phyloP scores from a whole-genome alignment of 2,888 invertebrate species.

The Drosophila mayaguana region DNA sequence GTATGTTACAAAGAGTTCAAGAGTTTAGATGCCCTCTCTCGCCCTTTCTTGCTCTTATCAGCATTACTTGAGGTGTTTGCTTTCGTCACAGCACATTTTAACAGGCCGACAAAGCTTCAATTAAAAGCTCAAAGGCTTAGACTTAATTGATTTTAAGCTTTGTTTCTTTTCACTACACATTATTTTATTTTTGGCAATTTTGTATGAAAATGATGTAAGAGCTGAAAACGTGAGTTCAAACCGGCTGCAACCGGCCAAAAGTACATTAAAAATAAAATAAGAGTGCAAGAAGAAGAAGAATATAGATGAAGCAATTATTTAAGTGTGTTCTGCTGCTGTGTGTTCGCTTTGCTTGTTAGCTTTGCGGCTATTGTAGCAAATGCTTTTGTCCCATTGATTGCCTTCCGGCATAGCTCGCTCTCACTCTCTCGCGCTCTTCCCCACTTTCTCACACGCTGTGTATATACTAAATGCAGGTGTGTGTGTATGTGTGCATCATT shows the following conservation, averaged over 20 bases:
- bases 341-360: slow-evolving; percentile 21
- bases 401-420: slow-evolving; percentile 54
- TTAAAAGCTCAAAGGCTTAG: slow-evolving; percentile 48
- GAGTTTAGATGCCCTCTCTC: slow-evolving; percentile 45
- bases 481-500: slow-evolving; percentile 24
- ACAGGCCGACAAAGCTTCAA: slow-evolving; percentile 30
- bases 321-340: slow-evolving; percentile 34
- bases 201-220: slow-evolving; percentile 66
- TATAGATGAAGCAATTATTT: slow-evolving; percentile 62
- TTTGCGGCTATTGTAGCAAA: slow-evolving; percentile 26
- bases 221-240: slow-evolving; percentile 54
- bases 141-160: slow-evolving; percentile 32
- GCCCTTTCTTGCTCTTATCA: slow-evolving; percentile 45
- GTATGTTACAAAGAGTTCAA: slow-evolving; percentile 59
- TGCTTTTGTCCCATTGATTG: slow-evolving; percentile 46
- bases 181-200: slow-evolving; percentile 34
- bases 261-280: slow-evolving; percentile 11
- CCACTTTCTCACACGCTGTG: background rate
- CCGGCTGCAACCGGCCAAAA: slow-evolving; percentile 62
- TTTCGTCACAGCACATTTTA: slow-evolving; percentile 40
- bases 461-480: slow-evolving; percentile 3
- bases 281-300: slow-evolving; percentile 16
- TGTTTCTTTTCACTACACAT: background rate
- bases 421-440: background rate
- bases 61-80: slow-evolving; percentile 40